Evolutionary conservation across 2,797 vertebrate genomes (phyloP).

Genomic region (Sarcophilus harrisii): DNA sequence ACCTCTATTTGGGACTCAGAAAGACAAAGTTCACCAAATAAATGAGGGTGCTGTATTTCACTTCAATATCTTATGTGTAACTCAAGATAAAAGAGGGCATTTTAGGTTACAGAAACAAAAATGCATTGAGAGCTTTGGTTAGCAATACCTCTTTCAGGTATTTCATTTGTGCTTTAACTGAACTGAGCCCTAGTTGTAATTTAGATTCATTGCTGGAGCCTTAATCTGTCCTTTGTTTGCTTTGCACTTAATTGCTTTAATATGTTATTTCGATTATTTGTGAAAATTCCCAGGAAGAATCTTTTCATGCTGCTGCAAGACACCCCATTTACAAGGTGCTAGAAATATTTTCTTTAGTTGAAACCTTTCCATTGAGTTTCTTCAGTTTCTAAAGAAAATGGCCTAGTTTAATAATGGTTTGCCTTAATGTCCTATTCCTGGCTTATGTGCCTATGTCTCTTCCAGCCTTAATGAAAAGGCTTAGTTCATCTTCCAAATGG

Average conservation of each 20-base stretch:
- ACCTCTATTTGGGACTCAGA: conserved; percentile 32
- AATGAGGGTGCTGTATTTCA: conserved; percentile 13
- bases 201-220: conserved; percentile 18
- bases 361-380: conserved; percentile 69
- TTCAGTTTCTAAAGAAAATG: conserved; percentile 81
- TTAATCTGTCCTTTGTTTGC: conserved; percentile 52
- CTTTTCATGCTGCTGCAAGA: conserved; percentile 77
- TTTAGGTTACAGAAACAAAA: conserved; percentile 28
- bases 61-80: neutral
- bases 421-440: conserved; percentile 75
- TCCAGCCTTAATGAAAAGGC: conserved; percentile 79
- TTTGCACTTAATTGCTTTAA: conserved; percentile 68
- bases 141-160: neutral
- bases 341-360: conserved; percentile 79
- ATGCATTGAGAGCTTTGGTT: neutral
- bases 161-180: conserved; percentile 33
- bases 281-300: conserved; percentile 77
- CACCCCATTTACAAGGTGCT: conserved; percentile 70
- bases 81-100: neutral
- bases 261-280: conserved; percentile 78
- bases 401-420: conserved; percentile 82
- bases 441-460: conserved; percentile 77
- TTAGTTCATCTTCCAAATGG: conserved; percentile 80
- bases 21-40: conserved; percentile 28
- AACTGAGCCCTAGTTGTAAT: conserved; percentile 48